Evolutionary conservation across 2,797 vertebrate species (phyloP).

Genomic region (Brachyalestes nurse): DNA sequence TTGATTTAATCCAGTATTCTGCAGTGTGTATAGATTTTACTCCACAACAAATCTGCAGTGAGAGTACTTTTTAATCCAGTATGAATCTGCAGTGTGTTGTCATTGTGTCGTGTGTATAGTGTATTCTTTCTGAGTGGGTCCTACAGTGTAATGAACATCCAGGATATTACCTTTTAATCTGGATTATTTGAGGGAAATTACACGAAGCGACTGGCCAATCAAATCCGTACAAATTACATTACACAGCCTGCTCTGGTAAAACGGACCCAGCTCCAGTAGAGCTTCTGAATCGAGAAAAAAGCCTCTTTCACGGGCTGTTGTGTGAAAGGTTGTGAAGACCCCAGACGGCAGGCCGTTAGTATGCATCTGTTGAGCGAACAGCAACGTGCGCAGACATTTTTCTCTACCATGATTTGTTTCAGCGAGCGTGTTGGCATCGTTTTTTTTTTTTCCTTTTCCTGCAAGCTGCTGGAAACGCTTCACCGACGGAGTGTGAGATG

Average conservation of each 20-base stretch:
- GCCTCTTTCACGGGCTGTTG: not conserved
- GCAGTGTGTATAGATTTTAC: no score
- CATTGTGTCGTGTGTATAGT: no score
- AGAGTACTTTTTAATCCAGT: no score
- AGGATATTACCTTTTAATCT: no score
- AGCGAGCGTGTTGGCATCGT: not conserved
- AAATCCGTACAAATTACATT: not conserved
- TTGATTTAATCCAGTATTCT: no score
- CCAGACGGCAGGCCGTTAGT: not conserved
- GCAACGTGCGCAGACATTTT: conserved; percentile 17
- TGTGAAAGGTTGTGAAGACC: not conserved
- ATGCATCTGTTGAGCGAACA: conserved; percentile 41
- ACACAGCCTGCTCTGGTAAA: not conserved
- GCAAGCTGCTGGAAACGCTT: conserved; percentile 12
- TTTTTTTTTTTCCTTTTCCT: not conserved
- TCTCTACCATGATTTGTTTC: conserved; percentile 27
- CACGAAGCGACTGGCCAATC: no score
- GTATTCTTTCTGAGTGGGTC: no score
- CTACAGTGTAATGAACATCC: no score
- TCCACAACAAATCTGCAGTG: no score
- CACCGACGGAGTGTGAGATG: conserved; percentile 23
- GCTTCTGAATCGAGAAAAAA: not conserved
- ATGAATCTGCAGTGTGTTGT: no score
- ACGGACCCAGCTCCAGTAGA: not conserved
- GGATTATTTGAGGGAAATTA: no score